These are phyloP conservation scores for Dynastes tityus DNA, from an alignment of 2,888 invertebrate genomes.

Conservation along the genomic window DNA sequence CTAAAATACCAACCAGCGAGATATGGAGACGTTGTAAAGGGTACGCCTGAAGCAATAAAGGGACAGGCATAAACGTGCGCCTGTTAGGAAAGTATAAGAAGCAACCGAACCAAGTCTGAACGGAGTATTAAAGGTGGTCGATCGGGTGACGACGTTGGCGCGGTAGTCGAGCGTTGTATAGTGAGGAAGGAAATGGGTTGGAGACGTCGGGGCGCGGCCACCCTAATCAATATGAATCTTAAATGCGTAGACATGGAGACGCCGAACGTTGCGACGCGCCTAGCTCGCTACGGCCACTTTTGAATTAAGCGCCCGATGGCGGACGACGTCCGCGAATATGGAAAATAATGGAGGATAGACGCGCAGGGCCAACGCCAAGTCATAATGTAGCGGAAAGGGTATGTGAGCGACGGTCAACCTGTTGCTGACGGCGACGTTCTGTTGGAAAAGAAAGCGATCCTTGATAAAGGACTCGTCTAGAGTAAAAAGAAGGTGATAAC, in stretches of 20 bases:
- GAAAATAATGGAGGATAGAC: neutral
- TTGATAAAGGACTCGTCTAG: no score
- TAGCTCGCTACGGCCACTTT: slow-evolving; percentile 6
- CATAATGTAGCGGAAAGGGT: neutral
- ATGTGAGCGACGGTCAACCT: slow-evolving; percentile 39
- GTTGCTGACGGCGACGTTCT: slow-evolving; percentile 39
- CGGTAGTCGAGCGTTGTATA: neutral
- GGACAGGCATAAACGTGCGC: slow-evolving; percentile 29
- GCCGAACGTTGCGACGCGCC: slow-evolving; percentile 53
- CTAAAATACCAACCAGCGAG: no score
- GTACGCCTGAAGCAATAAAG: slow-evolving; percentile 21
- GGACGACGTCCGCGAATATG: neutral
- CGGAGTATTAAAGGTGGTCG: slow-evolving; percentile 5
- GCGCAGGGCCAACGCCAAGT: neutral
- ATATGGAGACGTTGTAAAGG: neutral
- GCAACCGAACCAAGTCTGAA: neutral
- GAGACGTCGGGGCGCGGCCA: slow-evolving; percentile 54
- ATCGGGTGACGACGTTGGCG: slow-evolving; percentile 31
- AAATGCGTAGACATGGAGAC: slow-evolving; percentile 59
- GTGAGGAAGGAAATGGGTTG: slow-evolving; percentile 15
- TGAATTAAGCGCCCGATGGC: no score
- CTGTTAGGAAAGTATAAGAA: slow-evolving; percentile 29
- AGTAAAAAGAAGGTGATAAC: no score
- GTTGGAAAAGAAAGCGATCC: neutral
- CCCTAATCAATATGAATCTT: slow-evolving; percentile 59